A percentile compares a stretch with the other conserved stretches of the same genome.
Conservation (phyloP, 30 jellyfish, hydroid and myxozoan genomes). For the Morbakka virulenta region DNA sequence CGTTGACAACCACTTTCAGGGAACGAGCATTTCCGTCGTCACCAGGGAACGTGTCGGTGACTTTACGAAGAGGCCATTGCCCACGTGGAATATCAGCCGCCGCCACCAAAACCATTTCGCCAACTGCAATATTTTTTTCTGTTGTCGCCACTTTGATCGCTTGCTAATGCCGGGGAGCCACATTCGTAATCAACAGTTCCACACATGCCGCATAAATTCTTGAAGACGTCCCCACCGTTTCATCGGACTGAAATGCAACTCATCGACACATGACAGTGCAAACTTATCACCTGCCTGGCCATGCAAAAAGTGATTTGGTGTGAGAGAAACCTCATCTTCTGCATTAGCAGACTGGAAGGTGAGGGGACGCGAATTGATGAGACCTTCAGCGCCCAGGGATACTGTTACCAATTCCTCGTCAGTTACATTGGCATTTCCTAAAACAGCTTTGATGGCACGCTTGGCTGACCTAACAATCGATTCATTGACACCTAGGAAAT, state of each 20-base stretch:
- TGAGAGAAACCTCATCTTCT: constrained; percentile 41
- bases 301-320: constrained; percentile 47
- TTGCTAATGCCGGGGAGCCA: background rate
- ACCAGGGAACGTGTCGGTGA: too few relatives aligned
- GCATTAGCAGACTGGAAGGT: constrained; percentile 38
- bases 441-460: constrained; percentile 40
- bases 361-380: constrained; percentile 46
- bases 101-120: background rate
- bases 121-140: background rate
- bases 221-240: constrained; percentile 12
- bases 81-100: background rate
- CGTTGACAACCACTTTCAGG: too few relatives aligned
- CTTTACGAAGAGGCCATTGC: constrained; percentile 5
- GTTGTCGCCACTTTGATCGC: constrained; percentile 6
- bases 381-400: constrained; percentile 25
- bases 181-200: constrained; percentile 12
- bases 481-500: constrained; percentile 49
- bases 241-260: constrained; percentile 4
- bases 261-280: constrained; percentile 15
- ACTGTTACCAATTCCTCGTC: constrained; percentile 50
- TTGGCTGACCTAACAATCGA: constrained; percentile 43
- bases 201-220: background rate
- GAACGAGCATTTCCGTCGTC: too few relatives aligned
- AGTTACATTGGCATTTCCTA: constrained; percentile 24
- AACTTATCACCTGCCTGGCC: constrained; percentile 53